phyloP scores from a whole-genome alignment of 2,888 invertebrate genomes.

The Psylliodes chrysocephalus region DNA sequence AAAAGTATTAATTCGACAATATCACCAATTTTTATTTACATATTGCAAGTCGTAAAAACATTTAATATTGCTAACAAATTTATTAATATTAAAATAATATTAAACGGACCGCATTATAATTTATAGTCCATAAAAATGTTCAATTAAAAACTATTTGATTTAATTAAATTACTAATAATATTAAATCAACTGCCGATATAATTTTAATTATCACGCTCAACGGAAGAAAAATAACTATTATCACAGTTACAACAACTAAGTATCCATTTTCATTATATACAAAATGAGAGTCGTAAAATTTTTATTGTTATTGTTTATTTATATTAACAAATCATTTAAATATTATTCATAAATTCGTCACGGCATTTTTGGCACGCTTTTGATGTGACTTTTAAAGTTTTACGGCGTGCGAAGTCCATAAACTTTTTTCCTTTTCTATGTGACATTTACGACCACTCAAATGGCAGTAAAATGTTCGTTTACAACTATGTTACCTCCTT shows the following conservation, averaged over 20 bases:
- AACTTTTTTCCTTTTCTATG: slow-evolving; percentile 58
- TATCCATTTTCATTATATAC: slow-evolving; percentile 15
- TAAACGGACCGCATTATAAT: background rate
- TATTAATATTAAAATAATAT: background rate
- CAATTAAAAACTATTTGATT: slow-evolving; percentile 7
- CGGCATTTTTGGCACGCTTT: slow-evolving; percentile 54
- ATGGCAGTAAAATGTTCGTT: slow-evolving; percentile 69
- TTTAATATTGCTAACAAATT: background rate
- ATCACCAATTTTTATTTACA: background rate
- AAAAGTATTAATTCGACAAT: background rate
- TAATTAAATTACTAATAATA: slow-evolving; percentile 29
- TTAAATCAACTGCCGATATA: slow-evolving; percentile 20
- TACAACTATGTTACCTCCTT: slow-evolving; percentile 64
- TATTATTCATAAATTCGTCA: slow-evolving; percentile 57
- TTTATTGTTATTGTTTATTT: slow-evolving; percentile 48
- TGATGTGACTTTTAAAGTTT: slow-evolving; percentile 50
- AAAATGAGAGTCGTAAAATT: slow-evolving; percentile 45
- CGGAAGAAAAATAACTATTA: slow-evolving; percentile 9
- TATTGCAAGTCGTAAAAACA: background rate
- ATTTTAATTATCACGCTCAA: slow-evolving; percentile 15
- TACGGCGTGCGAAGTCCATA: slow-evolving; percentile 58
- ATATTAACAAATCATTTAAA: slow-evolving; percentile 55
- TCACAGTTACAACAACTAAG: slow-evolving; percentile 3
- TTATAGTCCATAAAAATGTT: slow-evolving; percentile 12
- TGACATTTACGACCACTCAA: slow-evolving; percentile 71